These are phyloP conservation scores for Trichopria drosophilae DNA, from an alignment of 2,888 invertebrate species.

Conservation along the genomic window DNA sequence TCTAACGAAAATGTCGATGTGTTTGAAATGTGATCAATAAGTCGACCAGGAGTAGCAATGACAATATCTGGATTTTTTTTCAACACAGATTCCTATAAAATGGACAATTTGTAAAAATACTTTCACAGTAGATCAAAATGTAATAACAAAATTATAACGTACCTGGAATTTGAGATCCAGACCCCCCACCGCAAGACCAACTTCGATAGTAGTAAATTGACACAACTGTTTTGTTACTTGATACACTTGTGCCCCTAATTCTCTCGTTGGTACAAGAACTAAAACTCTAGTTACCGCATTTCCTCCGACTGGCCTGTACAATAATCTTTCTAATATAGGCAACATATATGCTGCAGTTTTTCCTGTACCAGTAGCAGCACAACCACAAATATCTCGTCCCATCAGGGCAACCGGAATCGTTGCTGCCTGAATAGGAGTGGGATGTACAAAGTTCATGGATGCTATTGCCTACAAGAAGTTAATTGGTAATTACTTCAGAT, in stretches of 20 bases:
- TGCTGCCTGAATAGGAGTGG: slow-evolving; percentile 95
- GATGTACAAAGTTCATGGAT: slow-evolving; percentile 85
- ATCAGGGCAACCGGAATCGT: slow-evolving; percentile 92
- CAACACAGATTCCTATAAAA: slow-evolving; percentile 71
- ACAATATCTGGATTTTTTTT: slow-evolving; percentile 93
- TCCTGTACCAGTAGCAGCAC: slow-evolving; percentile 97
- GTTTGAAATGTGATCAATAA: slow-evolving; percentile 96
- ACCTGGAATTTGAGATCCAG: slow-evolving; percentile 76
- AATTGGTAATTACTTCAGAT: slow-evolving; percentile 7
- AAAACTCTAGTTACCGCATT: slow-evolving; percentile 79
- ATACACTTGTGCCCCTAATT: slow-evolving; percentile 96
- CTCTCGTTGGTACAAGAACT: slow-evolving; percentile 94
- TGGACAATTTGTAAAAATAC: slow-evolving; percentile 19
- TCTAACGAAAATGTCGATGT: slow-evolving; percentile 89
- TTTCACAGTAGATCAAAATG: slow-evolving; percentile 1
- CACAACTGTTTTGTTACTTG: slow-evolving; percentile 89
- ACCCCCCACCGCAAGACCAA: slow-evolving; percentile 85
- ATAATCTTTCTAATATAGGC: slow-evolving; percentile 89
- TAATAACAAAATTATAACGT: slow-evolving; percentile 40
- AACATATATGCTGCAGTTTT: slow-evolving; percentile 99
- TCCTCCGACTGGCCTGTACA: slow-evolving; percentile 79
- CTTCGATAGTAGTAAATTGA: slow-evolving; percentile 81
- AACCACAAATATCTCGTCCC: slow-evolving; percentile 94
- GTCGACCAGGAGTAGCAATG: slow-evolving; percentile 96
- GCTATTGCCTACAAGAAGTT: slow-evolving; percentile 70